Base-by-base conservation (phyloP, 2,113 vertebrate genomes). In the Ginglymostoma cirratum region DNA sequence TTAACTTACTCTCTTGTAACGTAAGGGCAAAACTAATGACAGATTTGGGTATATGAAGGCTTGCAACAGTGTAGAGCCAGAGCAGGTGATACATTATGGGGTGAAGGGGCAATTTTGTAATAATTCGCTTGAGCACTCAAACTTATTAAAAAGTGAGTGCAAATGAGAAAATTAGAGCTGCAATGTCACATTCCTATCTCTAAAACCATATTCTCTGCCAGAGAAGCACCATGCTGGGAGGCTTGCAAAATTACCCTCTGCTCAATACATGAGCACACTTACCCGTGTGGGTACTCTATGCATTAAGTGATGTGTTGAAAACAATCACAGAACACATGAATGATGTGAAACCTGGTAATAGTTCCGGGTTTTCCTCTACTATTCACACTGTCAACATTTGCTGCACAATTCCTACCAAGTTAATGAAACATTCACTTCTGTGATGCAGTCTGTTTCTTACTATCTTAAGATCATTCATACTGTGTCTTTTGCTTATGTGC, bases 321-420 rank as follows among this genome's bases (percentile, higher is more conserved):
- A 23, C 52, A 38, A 66, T 38, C 61, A 65, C 55, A 92, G 55
- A 92, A 66, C 38, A 19, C 8, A 38, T 92, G 55, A 92, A n/a
- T 92, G 65, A 65, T 92, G 12, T 38, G 55, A 92, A 38, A 66
- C 14, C 14, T 92, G 89, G 34, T 92, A 92, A 92, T 66, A 23
- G 89, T 34, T 38, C 55, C 23, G 61, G 65, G 89, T 15, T 66
- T 61, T 92, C 89, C 34, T 2, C 14, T 61, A 66, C 19, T 66
- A 15, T 92, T 66, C 30, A 83, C 78, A 38, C 55, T 66, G 30
- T 5, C 19, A 92, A 66, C 27, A 38, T 55, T 17, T 38, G n/a
- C 86, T 92, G 34, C 34, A n/a, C n/a, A n/a, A 30, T n/a, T 92
- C 89, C 55, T n/a, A 66, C 89, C 89, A 92, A 66, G 65, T 92